These are phyloP conservation scores for Pimpla rufipes DNA, from an alignment of 2,888 invertebrate species.

Conservation along the genomic window DNA sequence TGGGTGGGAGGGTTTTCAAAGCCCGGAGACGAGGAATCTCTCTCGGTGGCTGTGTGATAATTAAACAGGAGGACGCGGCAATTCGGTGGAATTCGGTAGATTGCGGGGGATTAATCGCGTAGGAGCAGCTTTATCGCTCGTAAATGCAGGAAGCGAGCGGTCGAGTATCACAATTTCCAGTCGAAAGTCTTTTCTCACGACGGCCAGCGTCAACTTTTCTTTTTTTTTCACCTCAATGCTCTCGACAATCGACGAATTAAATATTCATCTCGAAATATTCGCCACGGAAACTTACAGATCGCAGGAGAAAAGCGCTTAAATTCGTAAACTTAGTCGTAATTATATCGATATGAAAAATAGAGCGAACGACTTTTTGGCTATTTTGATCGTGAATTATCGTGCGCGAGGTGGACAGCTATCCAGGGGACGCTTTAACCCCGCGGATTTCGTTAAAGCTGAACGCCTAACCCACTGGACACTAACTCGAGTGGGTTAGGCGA, in stretches of 20 bases:
- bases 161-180: not conserved
- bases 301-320: not conserved
- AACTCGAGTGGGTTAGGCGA: not conserved
- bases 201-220: not conserved
- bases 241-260: not conserved
- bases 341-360: not conserved
- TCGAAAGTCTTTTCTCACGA: slow-evolving; percentile 6
- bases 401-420: not conserved
- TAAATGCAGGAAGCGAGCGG: not conserved
- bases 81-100: slow-evolving; percentile 37
- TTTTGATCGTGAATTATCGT: slow-evolving; percentile 4
- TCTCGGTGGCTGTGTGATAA: slow-evolving; percentile 24
- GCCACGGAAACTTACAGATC: not conserved
- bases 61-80: slow-evolving; percentile 20
- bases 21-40: not conserved
- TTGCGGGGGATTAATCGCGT: slow-evolving; percentile 33
- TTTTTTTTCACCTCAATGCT: too few species aligned
- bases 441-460: not conserved
- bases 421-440: not conserved
- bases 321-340: too few species aligned
- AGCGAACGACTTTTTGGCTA: not conserved
- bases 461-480: not conserved
- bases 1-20: slow-evolving; percentile 6
- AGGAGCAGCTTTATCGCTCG: slow-evolving; percentile 33
- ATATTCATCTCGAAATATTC: not conserved